A percentile compares a stretch with the other conserved stretches of the same genome.
phyloP scores from a whole-genome alignment of 2,888 invertebrate species.

The Xestia rhomboidea region DNA sequence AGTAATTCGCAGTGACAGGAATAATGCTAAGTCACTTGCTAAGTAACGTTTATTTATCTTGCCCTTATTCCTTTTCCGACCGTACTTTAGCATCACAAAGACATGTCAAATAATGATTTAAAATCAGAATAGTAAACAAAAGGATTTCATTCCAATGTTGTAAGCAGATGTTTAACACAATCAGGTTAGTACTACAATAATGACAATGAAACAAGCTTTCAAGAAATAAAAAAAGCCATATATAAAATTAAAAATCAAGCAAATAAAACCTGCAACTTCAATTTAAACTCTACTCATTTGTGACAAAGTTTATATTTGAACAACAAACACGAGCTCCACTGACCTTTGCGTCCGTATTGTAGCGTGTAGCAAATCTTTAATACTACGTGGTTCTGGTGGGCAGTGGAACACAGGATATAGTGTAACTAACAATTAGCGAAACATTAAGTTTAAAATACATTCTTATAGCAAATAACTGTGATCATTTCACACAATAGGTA shows the following conservation, averaged over 20 bases:
- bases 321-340: constrained; percentile 70
- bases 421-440: not conserved
- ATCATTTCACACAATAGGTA: constrained; percentile 16
- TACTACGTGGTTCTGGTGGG: constrained; percentile 21
- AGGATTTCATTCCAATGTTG: constrained; percentile 15
- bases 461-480: not conserved
- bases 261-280: constrained; percentile 34
- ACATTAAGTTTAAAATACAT: constrained; percentile 4
- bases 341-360: constrained; percentile 72
- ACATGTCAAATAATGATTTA: constrained; percentile 3
- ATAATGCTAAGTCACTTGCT: not conserved
- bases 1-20: not conserved
- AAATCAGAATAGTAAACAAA: constrained; percentile 26
- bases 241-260: constrained; percentile 41
- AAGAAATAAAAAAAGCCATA: constrained; percentile 45
- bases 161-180: constrained; percentile 13
- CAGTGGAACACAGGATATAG: not conserved
- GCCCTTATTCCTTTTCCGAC: constrained; percentile 10
- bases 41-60: not conserved
- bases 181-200: constrained; percentile 42
- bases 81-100: constrained; percentile 16
- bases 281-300: constrained; percentile 18
- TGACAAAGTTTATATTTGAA: constrained; percentile 27
- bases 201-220: constrained; percentile 14
- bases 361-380: constrained; percentile 43